Conservation (phyloP, 2,113 vertebrate genomes). For the Poeciliopsis occidentalis region DNA sequence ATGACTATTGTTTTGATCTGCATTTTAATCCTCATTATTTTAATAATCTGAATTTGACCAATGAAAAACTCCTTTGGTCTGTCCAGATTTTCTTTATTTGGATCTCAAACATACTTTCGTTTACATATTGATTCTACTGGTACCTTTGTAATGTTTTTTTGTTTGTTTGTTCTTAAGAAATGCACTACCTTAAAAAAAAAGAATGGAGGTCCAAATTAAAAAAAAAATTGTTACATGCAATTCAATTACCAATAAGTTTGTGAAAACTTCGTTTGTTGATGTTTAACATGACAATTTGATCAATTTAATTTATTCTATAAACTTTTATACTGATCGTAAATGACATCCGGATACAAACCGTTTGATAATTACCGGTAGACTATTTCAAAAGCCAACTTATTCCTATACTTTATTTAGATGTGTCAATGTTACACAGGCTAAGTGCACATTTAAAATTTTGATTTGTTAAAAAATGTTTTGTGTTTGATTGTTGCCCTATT, state of each 20-base stretch:
- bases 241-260: no score
- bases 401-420: not conserved
- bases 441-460: not conserved
- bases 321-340: no score
- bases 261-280: no score
- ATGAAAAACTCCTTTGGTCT: not conserved
- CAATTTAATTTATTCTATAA: no score
- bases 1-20: not conserved
- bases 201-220: no score
- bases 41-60: not conserved
- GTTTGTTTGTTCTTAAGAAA: not conserved
- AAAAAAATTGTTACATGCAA: no score
- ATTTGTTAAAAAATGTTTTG: not conserved
- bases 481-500: no score
- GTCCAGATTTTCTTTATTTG: not conserved
- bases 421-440: not conserved
- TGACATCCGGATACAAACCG: not conserved
- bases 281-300: no score
- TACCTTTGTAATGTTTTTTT: not conserved
- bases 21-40: not conserved
- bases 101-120: not conserved
- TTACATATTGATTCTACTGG: no score
- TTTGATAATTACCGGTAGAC: not conserved
- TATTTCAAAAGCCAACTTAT: not conserved
- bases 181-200: not conserved